Evolutionary conservation across 2,113 vertebrate genomes (phyloP).

Genomic region (Oreochromis spilurus): DNA sequence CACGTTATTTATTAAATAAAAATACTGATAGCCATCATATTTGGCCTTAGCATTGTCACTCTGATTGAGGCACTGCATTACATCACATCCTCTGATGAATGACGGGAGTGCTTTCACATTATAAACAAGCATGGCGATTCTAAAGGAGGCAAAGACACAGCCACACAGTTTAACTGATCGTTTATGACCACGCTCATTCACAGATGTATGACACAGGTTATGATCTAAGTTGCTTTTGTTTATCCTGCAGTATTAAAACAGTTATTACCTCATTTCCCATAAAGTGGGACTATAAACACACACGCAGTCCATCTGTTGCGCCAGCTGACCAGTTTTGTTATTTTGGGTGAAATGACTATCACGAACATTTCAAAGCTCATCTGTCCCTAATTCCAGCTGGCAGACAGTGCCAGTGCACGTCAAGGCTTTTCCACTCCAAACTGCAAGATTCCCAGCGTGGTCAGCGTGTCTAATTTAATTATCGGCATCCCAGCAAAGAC

Average conservation of each 20-base stretch:
- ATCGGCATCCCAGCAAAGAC: background rate
- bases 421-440: background rate
- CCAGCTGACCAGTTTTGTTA: background rate
- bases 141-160: background rate
- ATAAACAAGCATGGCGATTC: background rate
- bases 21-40: background rate
- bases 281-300: background rate
- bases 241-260: background rate
- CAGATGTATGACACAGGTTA: background rate
- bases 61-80: background rate
- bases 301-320: conserved; percentile 39
- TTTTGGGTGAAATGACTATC: background rate
- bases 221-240: background rate
- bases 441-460: conserved; percentile 9
- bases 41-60: background rate
- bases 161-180: background rate
- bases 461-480: conserved; percentile 24
- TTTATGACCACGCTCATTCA: rapidly evolving
- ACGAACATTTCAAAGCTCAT: background rate
- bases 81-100: background rate
- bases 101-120: background rate
- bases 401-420: background rate
- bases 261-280: background rate
- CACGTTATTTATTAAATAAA: background rate
- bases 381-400: conserved; percentile 1